Conservation (phyloP, 2,797 vertebrate species). For the Paedocypris micromegethes region DNA sequence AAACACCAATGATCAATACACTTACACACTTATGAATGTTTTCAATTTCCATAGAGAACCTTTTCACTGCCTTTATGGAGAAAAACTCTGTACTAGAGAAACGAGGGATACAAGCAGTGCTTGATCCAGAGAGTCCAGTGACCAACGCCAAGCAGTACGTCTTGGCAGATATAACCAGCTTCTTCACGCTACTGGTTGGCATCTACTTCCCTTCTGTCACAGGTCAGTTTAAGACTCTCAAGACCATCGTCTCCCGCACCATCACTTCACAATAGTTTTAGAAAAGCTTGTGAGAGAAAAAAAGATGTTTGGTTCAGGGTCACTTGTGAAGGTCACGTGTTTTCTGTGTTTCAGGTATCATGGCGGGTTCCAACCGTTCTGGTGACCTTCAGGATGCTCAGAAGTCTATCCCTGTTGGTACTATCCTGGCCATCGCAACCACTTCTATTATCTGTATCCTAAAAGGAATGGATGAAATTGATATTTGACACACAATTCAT, state of each 20-base stretch:
- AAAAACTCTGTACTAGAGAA: constrained; percentile 86
- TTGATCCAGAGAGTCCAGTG: constrained; percentile 57
- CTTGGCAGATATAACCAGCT: constrained; percentile 91
- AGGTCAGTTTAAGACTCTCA: constrained; percentile 64
- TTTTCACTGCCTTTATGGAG: constrained; percentile 85
- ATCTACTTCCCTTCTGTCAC: constrained; percentile 99
- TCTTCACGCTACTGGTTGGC: constrained; percentile 94
- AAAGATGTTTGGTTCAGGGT: too few relatives aligned
- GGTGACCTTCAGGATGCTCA: constrained; percentile 93
- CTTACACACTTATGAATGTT: not conserved
- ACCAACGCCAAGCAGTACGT: constrained; percentile 83
- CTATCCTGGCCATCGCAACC: constrained; percentile 92
- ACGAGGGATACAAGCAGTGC: constrained; percentile 64
- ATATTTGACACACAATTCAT: too few relatives aligned
- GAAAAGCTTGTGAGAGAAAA: too few relatives aligned
- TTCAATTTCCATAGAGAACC: constrained; percentile 74
- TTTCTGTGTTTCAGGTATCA: constrained; percentile 77
- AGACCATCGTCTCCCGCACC: too few relatives aligned
- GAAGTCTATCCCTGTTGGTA: constrained; percentile 95
- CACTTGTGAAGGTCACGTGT: not conserved
- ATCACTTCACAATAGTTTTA: too few relatives aligned
- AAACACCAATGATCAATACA: not conserved
- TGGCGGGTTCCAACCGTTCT: constrained; percentile 97
- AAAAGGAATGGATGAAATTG: not conserved
- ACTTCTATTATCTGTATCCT: constrained; percentile 98